Percentiles rank a stretch among this genome's conserved stretches.
These are phyloP conservation scores for Lepidurus apus DNA, from an alignment of 1,140 invertebrate species.

Conservation along the genomic window DNA sequence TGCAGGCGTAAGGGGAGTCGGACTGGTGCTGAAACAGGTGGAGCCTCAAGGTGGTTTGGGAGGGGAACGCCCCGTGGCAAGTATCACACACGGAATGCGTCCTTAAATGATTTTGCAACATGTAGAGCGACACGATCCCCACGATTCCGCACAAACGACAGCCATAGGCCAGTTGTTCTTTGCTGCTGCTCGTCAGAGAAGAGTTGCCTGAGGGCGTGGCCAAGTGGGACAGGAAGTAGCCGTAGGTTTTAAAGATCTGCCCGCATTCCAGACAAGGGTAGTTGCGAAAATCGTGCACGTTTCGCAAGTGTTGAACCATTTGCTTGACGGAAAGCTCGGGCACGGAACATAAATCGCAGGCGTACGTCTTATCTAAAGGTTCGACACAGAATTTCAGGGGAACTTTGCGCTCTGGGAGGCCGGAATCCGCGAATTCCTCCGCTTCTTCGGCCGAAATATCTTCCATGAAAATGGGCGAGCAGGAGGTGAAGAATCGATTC, in stretches of 20 bases:
- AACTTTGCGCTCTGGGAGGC: constrained; percentile 28
- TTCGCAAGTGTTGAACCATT: constrained; percentile 34
- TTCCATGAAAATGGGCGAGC: constrained; percentile 33
- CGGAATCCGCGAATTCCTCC: constrained; percentile 31
- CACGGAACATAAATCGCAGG: constrained; percentile 32
- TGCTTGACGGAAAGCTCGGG: constrained; percentile 31
- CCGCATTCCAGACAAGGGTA: constrained; percentile 36
- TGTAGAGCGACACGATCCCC: constrained; percentile 33
- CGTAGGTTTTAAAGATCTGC: constrained; percentile 34
- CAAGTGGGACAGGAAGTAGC: constrained; percentile 34
- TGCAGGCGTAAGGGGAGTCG: constrained; percentile 33
- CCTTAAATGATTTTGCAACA: constrained; percentile 34
- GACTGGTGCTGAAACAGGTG: constrained; percentile 35
- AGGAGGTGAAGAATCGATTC: constrained; percentile 30
- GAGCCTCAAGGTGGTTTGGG: constrained; percentile 28
- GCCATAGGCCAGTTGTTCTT: constrained; percentile 31
- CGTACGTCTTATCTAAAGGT: constrained; percentile 33
- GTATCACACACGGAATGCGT: constrained; percentile 34
- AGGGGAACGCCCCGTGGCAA: constrained; percentile 33
- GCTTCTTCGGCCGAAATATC: constrained; percentile 32
- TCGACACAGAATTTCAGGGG: constrained; percentile 33
- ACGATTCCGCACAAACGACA: constrained; percentile 33
- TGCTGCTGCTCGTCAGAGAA: not conserved
- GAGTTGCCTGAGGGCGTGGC: not conserved
- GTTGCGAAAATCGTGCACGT: constrained; percentile 32